phyloP scores from a whole-genome alignment of 2,113 vertebrate species.

The Peromyscus leucopus region DNA sequence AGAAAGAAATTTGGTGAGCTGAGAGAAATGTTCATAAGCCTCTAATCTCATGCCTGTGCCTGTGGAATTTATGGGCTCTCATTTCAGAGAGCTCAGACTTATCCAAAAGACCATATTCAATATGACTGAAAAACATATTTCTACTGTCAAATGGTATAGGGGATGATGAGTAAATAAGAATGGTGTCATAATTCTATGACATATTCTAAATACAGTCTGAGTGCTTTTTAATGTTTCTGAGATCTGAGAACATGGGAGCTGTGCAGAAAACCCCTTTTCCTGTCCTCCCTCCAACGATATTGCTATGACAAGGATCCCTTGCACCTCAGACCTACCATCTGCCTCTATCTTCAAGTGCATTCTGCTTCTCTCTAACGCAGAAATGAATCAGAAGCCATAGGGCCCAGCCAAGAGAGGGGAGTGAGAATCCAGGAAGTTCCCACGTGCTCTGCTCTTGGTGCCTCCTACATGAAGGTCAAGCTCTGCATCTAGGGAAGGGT shows the following conservation, averaged over 20 bases:
- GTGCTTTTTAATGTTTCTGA: background rate
- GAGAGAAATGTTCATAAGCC: constrained; percentile 26
- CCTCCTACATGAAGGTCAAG: background rate
- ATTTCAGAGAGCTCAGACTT: constrained; percentile 23
- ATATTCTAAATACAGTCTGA: background rate
- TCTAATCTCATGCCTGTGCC: background rate
- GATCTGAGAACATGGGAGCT: background rate
- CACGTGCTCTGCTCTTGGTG: background rate
- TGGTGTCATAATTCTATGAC: background rate
- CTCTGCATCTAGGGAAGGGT: background rate
- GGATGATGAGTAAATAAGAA: background rate
- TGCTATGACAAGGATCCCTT: background rate
- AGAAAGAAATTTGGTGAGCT: constrained; percentile 17
- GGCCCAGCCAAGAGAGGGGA: background rate
- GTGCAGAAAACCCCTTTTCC: background rate
- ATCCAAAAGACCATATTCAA: background rate
- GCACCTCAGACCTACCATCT: background rate
- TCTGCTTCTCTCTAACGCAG: background rate
- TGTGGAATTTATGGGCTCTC: background rate
- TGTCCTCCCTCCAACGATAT: background rate
- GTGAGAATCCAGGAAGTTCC: background rate
- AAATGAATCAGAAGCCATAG: background rate
- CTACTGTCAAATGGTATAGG: background rate
- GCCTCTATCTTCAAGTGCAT: background rate
- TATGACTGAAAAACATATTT: constrained; percentile 32